Evolutionary conservation across 2,113 vertebrate genomes (phyloP), one percentile per base, ranked within the genome.

Genomic region (Ranitomeya imitator): DNA sequence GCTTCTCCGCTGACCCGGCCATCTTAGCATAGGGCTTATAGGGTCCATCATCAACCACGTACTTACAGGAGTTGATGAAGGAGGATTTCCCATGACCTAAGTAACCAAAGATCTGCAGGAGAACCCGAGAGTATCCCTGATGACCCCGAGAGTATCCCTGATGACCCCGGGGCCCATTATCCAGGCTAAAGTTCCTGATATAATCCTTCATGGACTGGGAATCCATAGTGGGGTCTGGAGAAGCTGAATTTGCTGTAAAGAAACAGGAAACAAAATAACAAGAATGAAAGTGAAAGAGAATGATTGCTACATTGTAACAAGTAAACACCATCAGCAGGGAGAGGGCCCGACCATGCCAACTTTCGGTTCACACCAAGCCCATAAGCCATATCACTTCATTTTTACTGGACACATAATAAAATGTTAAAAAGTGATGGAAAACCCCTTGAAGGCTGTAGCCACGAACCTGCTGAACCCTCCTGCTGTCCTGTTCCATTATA

Each of bases 31-130:
- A 16, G 51, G 19, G 7, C 19, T 6, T 37, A n/a, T 31, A 13
- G 16, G 52, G 23, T 4, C 69, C 52, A 3, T 52, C 83, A 18
- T 74, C 67, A 23, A 73, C 9, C 8, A 73, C 65, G 3, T 31
- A 85, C 51, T 74, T 85, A 16, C 67, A 73, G 52, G 67, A 59
- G 69, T 85, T 85, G 23, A 85, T 85, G 52, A 85, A 57, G 69
- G 65, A 31, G 45, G 83, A 85, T 31, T 85, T 85, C 7, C 83
- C 83, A 21, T 85, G 83, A 9, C 83, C 83, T 59, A 2, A 31
- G 26, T 19, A 85, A 3, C 83, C 83, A 6, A 85, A 85, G n/a
- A 85, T 52, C 83, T 73, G 69, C 23, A 73, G 69, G 26, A 73
- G 69, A 3, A 73, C 69, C 26, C 31, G 23, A 26, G 13, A 37